phyloP scores from a whole-genome alignment of 2,888 invertebrate genomes.

The Calliopum simillimum region DNA sequence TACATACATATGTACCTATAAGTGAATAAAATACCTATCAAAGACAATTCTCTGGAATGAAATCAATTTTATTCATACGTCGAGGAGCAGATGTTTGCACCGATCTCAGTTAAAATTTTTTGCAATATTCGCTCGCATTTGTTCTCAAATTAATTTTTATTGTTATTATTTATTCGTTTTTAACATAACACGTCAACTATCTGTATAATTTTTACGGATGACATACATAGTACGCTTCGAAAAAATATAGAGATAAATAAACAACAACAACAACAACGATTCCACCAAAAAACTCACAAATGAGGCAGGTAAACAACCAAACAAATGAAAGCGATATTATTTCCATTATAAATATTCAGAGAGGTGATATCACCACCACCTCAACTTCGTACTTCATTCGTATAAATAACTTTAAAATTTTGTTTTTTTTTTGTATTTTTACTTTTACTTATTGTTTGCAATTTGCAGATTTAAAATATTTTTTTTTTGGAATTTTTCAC shows the following conservation, averaged over 20 bases:
- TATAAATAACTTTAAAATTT: conserved; percentile 9
- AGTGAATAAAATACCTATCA: too few relatives aligned
- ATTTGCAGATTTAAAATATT: background rate
- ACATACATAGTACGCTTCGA: background rate
- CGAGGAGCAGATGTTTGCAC: too few relatives aligned
- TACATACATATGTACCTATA: too few relatives aligned
- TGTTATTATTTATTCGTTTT: too few relatives aligned
- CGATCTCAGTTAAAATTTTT: too few relatives aligned
- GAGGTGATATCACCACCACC: conserved; percentile 30
- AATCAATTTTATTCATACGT: too few relatives aligned
- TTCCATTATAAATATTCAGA: conserved; percentile 21
- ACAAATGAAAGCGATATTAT: conserved; percentile 17
- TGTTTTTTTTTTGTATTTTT: conserved; percentile 4
- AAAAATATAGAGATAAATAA: background rate
- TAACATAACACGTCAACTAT: conserved; percentile 24
- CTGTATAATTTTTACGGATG: conserved; percentile 1
- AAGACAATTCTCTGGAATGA: too few relatives aligned
- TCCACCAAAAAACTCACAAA: background rate
- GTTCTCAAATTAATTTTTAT: too few relatives aligned
- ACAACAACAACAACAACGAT: background rate
- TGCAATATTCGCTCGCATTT: too few relatives aligned
- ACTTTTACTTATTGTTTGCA: conserved; percentile 8
- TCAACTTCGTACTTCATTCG: conserved; percentile 17
- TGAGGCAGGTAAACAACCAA: conserved; percentile 32
- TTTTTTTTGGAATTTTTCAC: background rate